Base-by-base conservation (phyloP, 1,140 invertebrate genomes). In the Drosophila fuyamai region DNA sequence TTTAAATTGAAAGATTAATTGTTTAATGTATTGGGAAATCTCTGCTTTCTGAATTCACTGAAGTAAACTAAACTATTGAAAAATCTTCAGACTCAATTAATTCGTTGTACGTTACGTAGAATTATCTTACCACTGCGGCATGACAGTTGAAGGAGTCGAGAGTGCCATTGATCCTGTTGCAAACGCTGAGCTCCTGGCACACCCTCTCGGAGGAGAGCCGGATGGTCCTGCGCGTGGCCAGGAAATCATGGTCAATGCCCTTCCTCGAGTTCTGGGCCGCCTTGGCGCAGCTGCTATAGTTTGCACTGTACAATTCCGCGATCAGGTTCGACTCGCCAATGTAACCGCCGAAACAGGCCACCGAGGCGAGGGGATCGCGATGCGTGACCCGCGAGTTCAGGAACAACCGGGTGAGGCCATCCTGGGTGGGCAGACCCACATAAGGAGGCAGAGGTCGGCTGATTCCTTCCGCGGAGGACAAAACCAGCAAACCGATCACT, bases 281-380 rank as follows among this genome's bases (percentile, higher is more conserved):
- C 3, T 60, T 3, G 6, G 77, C 43, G 9, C 90, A 92, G 0
- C 7, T 35, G 10, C 54, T 76, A 41, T 91, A 92, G 47, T 76
- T 70, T 0, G 14, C 51, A 41, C 90, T 88, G 54, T 92, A 92
- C 0, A 46, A 16, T 36, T 91, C 81, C 5, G 80, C 55, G 35
- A 90, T 90, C 6, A 47, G 35, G 59, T 88, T 92, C 14, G 83
- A 89, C 32, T 92, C 78, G 1, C 72, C 71, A n/a, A 92, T 92
- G 18, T 92, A 92, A 54, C 91, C 83, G 3, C 71, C 76, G 55
- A 92, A 92, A n/a, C 90, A 92, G 18, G 76, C 70, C 29, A 92
- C 73, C 27, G 90, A 90, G 7, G 59, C 67, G 13, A 47, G 41
- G 8, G 90, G 90, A 68, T 92, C 82, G 8, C 73, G 80, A 18